Percentiles rank a stretch among this genome's conserved stretches.
phyloP scores from a whole-genome alignment of 2,113 vertebrate genomes.

The Cavia aperea region DNA sequence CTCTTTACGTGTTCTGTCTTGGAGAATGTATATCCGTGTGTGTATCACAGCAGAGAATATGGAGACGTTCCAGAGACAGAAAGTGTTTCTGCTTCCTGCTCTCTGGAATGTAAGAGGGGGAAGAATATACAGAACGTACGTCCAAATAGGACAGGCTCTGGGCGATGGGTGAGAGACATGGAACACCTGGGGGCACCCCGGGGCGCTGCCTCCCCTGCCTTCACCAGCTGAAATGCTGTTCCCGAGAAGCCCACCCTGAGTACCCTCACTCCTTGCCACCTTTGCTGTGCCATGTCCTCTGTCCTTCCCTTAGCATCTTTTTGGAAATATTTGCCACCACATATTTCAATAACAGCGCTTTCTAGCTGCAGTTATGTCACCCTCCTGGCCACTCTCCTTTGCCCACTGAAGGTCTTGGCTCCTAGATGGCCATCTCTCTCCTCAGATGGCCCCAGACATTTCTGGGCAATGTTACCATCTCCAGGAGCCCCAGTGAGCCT shows the following conservation, averaged over 20 bases:
- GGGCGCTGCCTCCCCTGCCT: neutral
- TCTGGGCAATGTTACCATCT: neutral
- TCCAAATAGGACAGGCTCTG: neutral
- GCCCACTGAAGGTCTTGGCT: neutral
- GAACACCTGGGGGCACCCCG: neutral
- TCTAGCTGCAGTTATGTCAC: neutral
- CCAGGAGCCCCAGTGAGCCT: neutral
- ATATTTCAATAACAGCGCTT: neutral
- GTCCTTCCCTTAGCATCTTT: neutral
- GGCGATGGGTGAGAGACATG: neutral
- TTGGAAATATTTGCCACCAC: neutral
- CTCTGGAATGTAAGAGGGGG: neutral
- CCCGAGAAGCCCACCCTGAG: neutral
- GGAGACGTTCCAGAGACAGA: neutral
- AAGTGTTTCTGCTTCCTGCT: neutral
- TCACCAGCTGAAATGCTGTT: neutral
- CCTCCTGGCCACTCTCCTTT: neutral
- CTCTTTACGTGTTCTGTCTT: neutral
- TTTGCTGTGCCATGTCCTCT: too few relatives aligned
- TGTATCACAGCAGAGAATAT: neutral
- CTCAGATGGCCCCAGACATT: neutral
- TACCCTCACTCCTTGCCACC: neutral
- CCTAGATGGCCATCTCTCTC: neutral
- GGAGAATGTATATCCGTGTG: neutral
- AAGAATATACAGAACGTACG: too few relatives aligned